Percentiles rank a stretch among this genome's conserved stretches.
Conservation (phyloP, 2,888 invertebrate genomes). For the Crossocerus cetratus region DNA sequence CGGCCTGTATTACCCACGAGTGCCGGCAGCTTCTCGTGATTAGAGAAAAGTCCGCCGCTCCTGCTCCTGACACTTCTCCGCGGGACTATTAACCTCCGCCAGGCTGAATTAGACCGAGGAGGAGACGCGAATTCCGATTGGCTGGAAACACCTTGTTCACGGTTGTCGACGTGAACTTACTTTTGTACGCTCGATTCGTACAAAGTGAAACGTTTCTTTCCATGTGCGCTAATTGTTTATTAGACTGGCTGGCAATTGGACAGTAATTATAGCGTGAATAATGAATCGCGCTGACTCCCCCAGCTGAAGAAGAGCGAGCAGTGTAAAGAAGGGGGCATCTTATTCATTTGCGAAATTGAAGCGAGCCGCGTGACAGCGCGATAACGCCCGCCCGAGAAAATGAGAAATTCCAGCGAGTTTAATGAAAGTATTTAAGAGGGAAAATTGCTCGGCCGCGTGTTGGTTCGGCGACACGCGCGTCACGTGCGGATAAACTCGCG, state of each 20-base stretch:
- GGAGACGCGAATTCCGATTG: not conserved
- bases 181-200: too few relatives aligned
- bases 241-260: too few relatives aligned
- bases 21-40: not conserved
- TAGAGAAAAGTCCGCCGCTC: conserved; percentile 1
- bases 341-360: conserved; percentile 52
- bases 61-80: conserved; percentile 16
- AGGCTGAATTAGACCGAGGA: not conserved
- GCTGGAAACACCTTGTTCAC: too few relatives aligned
- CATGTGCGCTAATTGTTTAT: too few relatives aligned
- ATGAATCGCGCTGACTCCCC: not conserved
- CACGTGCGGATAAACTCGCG: conserved; percentile 41
- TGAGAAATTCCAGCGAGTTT: conserved; percentile 63
- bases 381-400: conserved; percentile 54
- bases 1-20: not conserved
- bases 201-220: too few relatives aligned
- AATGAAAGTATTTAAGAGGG: conserved; percentile 66
- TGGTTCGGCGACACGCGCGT: conserved; percentile 3
- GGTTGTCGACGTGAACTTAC: too few relatives aligned
- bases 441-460: conserved; percentile 50
- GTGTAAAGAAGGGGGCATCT: conserved; percentile 12
- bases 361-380: conserved; percentile 26
- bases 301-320: not conserved
- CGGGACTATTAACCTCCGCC: not conserved
- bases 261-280: not conserved